Conservation (phyloP, 1,140 invertebrate species). For the Drosophila pallidifrons region DNA sequence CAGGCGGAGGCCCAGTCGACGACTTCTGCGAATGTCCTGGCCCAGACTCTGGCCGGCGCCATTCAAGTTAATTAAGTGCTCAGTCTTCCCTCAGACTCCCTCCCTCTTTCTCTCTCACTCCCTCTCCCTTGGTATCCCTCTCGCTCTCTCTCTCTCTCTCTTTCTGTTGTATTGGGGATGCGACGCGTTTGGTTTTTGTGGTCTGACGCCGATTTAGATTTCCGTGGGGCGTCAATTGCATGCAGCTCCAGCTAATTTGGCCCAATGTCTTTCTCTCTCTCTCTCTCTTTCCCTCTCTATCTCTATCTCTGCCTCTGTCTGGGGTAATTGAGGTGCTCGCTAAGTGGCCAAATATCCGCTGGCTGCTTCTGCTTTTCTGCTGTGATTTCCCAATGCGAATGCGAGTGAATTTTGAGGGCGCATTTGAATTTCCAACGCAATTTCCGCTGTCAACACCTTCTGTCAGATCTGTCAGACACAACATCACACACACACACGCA, state of each 20-base stretch:
- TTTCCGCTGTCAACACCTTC: constrained; percentile 80
- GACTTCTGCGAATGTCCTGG: no score
- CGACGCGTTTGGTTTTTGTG: constrained; percentile 33
- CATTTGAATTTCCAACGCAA: constrained; percentile 81
- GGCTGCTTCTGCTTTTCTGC: background rate
- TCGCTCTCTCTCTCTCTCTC: background rate
- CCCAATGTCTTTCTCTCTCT: background rate
- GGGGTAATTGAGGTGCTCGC: constrained; percentile 26
- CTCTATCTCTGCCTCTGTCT: no score
- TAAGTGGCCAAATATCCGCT: constrained; percentile 51
- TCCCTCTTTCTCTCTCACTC: background rate
- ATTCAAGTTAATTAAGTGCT: constrained; percentile 68
- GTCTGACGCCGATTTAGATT: constrained; percentile 56
- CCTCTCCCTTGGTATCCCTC: background rate
- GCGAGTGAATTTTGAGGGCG: constrained; percentile 49
- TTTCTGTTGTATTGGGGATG: constrained; percentile 31
- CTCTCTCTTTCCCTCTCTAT: no score
- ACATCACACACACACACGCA: constrained; percentile 45
- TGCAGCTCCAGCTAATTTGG: constrained; percentile 43
- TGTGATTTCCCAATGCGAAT: background rate
- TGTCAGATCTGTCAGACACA: constrained; percentile 71
- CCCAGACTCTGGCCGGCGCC: constrained; percentile 9
- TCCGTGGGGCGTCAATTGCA: constrained; percentile 57
- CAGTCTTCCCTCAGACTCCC: constrained; percentile 14
- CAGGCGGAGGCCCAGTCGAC: constrained; percentile 6